Evolutionary conservation across 2,797 vertebrate genomes (phyloP), one percentile per base, ranked within the genome.

Genomic region (Brachyrhaphis roseni): DNA sequence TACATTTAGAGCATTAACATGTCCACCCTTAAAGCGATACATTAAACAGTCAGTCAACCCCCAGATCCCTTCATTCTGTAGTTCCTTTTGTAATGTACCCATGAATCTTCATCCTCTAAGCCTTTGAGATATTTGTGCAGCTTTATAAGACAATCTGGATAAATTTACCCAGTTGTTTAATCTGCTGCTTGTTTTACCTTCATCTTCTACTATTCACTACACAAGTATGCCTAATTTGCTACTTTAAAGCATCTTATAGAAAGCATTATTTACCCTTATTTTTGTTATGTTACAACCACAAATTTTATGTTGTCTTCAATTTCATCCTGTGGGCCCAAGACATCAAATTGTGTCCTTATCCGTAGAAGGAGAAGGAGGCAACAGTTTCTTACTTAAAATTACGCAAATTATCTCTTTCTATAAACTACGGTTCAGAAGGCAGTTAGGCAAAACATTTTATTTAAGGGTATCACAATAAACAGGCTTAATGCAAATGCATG

Each of bases 21-120:
- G 76, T 72, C 84, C 62, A 73, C 80, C 86, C 80, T 85, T 82
- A 59, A 28, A 16, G 20, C 79, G 59, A 86, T 89, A 83, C 87
- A 88, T 90, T 88, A 84, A 86, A 87, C 59, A 85, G 43, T 83
- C 86, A 76, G 78, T 87, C 88, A 85, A 23, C 85, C 36, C 28
- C 49, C 49, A 51, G 51, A 74, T 79, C 66, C 43, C 10, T 51
- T 72, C 74, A 51, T 70, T 51, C 46, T 74, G 3, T 53, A 31
- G 28, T 36, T 73, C 4, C 10, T 64, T 72, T 18, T 64, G 41
- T 76, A 55, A 59, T 78, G 8, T 11, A 36, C 1, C 36, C 43
- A 31, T 36, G 43, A 49, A 72, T 39, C 78, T 77, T 64, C 15
- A 77, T 59, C 70, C 10, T 39, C 57, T 47, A 31, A 68, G 1